These are phyloP conservation scores for Trididemnum nubilum DNA, from an alignment of 23 tunicate species.

Conservation along the genomic window DNA sequence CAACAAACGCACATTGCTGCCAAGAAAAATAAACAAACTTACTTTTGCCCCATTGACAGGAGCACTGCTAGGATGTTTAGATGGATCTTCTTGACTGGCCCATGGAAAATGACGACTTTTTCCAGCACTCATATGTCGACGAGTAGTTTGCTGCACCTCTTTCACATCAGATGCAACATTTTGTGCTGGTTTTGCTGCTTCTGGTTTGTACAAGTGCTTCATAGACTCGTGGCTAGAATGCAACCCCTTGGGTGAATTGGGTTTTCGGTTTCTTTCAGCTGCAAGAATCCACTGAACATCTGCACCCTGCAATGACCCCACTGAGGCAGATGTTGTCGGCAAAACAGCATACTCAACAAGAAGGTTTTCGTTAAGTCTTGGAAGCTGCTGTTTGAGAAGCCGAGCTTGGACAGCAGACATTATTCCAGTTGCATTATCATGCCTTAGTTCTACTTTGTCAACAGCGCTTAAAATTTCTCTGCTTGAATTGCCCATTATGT, in stretches of 20 bases:
- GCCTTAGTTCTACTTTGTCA: slow-evolving; percentile 56
- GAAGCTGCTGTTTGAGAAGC: slow-evolving; percentile 63
- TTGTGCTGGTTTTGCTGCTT: not conserved
- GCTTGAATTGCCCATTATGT: slow-evolving; percentile 34
- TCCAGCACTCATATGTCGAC: slow-evolving; percentile 82
- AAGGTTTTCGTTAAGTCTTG: slow-evolving; percentile 61
- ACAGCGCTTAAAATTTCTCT: slow-evolving; percentile 58
- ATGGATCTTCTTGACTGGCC: slow-evolving; percentile 37
- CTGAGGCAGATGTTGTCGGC: slow-evolving; percentile 43
- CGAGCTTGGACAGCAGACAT: slow-evolving; percentile 88
- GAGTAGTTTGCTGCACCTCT: not conserved
- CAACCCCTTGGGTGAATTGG: not conserved
- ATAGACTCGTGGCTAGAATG: not conserved
- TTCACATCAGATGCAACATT: not conserved
- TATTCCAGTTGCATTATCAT: slow-evolving; percentile 78
- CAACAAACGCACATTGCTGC: not conserved
- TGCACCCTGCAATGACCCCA: slow-evolving; percentile 55
- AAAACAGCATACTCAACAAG: slow-evolving; percentile 73
- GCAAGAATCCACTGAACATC: slow-evolving; percentile 74
- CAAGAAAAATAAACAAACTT: too few species aligned
- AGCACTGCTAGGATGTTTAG: slow-evolving; percentile 75
- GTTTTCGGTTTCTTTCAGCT: slow-evolving; percentile 32
- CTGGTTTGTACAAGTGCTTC: not conserved
- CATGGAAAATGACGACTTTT: slow-evolving; percentile 85
- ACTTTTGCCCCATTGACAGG: slow-evolving; percentile 54